Base-by-base conservation (phyloP, 2,888 invertebrate genomes). In the Scaptomyza polygonia region DNA sequence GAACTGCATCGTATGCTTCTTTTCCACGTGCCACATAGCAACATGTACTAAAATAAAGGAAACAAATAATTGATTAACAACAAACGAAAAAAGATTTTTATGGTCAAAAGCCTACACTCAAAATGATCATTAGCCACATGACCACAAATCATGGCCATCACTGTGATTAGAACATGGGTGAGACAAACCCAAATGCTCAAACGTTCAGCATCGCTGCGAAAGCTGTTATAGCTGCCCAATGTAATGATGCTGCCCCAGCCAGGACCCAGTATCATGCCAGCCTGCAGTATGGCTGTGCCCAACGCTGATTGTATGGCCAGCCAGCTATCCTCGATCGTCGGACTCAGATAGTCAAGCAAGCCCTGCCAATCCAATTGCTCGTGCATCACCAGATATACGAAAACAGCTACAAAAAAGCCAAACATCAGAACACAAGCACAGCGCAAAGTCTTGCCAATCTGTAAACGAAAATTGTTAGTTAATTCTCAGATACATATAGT, bases 171-270 rank as follows among this genome's bases (percentile, higher is more conserved):
- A 4, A 90, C 67, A 44, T 90, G 89, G 8, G 89, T 90, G 0
- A 87, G 30, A 25, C 89, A 84, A 45, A 89, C 89, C 90, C 90
- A 90, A 42, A 88, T 57, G 6, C 86, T 87, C 21, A 87, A 61
- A 7, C 86, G 86, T 51, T 94, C 93, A 80, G 94, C 95, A 80
- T 95, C 95, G 83, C 95, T 95, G 77, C 94, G 93, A 86, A 96
- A 96, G 74, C 93, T 93, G 90, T 96, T 97, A 89, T 95, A 96
- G 89, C 97, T 97, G 52, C 96, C 95, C 94, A 96, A 94, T 86
- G 96, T 96, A 56, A 96, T 93, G 44, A 96, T 93, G 16, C 96
- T 96, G 27, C 96, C 97, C 95, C 96, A 96, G 1, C 96, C 96
- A 0, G 96, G 96, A 1, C 97, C 97, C 44, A 98, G 94, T 0